Conservation (phyloP, 2,113 vertebrate genomes). For the Mellivora capensis region DNA sequence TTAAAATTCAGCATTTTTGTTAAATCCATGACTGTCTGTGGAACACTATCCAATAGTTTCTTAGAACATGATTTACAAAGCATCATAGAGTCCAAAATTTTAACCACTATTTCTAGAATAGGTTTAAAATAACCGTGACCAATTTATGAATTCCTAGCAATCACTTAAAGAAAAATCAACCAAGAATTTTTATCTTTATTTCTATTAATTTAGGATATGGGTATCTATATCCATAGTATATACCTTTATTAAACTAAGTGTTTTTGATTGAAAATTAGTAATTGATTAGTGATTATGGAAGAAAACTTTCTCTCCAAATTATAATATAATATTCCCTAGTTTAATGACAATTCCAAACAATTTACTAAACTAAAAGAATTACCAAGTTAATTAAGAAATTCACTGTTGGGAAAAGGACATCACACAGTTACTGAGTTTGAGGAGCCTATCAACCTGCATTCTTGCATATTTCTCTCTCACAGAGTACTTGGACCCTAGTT, state of each 20-base stretch:
- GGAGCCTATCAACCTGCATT: neutral
- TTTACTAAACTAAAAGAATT: slow-evolving; percentile 7
- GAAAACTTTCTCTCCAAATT: neutral
- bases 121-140: neutral
- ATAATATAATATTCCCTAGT: neutral
- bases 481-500: neutral
- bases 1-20: neutral
- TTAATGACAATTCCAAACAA: neutral
- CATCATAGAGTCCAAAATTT: neutral
- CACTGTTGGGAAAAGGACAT: neutral
- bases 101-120: neutral
- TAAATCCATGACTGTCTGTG: neutral
- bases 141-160: neutral
- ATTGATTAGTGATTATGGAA: neutral
- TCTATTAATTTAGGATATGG: neutral
- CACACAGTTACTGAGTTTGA: neutral
- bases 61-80: neutral
- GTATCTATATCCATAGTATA: neutral
- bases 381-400: neutral
- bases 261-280: neutral
- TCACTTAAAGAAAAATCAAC: neutral
- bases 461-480: neutral
- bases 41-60: neutral
- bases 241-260: neutral
- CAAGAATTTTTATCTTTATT: neutral